A percentile compares a stretch with the other conserved stretches of the same genome.
phyloP scores from a whole-genome alignment of 2,113 vertebrate species.

The Ifrita kowaldi region DNA sequence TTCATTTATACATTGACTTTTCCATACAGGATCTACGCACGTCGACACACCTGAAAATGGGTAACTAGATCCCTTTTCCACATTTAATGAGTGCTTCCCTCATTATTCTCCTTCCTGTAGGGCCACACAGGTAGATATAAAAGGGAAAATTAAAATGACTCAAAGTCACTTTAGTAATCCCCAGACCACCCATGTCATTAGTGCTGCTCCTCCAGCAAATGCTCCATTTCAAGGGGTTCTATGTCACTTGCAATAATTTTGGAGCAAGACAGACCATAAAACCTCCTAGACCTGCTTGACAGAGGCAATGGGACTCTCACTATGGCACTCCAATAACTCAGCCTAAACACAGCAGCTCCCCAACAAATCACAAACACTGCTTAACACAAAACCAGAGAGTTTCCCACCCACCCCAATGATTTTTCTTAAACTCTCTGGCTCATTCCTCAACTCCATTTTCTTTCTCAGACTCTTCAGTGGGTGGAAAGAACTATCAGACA shows the following conservation, averaged over 20 bases:
- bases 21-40: not conserved
- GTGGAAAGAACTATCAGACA: not conserved
- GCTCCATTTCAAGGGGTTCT: slow-evolving; percentile 13
- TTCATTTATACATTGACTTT: slow-evolving; percentile 15
- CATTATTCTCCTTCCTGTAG: slow-evolving; percentile 44
- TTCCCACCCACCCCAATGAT: not conserved
- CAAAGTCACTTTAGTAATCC: slow-evolving; percentile 26
- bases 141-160: slow-evolving; percentile 57
- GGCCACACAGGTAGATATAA: slow-evolving; percentile 62
- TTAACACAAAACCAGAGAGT: not conserved
- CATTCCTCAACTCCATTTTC: not conserved
- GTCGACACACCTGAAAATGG: slow-evolving; percentile 38
- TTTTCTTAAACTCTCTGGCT: not conserved
- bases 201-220: not conserved
- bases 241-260: slow-evolving; percentile 39
- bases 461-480: not conserved
- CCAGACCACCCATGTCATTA: slow-evolving; percentile 55
- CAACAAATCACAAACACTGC: not conserved
- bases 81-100: slow-evolving; percentile 57
- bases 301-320: not conserved
- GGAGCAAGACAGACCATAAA: slow-evolving; percentile 31
- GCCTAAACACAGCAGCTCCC: not conserved
- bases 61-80: slow-evolving; percentile 45
- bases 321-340: not conserved
- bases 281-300: not conserved